phyloP scores from a whole-genome alignment of 2,888 invertebrate species.

The Palloptera scutellata region DNA sequence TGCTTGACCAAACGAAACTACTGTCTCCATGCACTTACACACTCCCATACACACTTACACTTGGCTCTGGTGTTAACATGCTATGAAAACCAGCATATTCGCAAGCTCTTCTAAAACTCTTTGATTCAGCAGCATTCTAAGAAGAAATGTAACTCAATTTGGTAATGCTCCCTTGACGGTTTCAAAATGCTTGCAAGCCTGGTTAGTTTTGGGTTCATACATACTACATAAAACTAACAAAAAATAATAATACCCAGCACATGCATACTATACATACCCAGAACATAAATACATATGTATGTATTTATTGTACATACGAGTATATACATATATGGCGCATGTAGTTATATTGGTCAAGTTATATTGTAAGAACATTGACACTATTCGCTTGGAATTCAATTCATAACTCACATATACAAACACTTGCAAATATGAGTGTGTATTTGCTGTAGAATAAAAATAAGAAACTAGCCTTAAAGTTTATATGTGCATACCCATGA shows the following conservation, averaged over 20 bases:
- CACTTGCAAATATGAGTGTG: no score
- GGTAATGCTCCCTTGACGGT: slow-evolving; percentile 46
- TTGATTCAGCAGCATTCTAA: slow-evolving; percentile 31
- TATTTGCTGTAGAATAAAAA: no score
- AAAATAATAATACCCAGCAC: not conserved
- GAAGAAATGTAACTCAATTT: slow-evolving; percentile 54
- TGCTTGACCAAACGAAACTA: slow-evolving; percentile 15
- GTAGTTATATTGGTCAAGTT: not conserved
- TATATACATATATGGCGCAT: not conserved
- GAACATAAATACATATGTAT: no score
- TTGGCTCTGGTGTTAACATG: no score
- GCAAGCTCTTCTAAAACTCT: not conserved
- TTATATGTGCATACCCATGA: no score
- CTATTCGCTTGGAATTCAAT: not conserved
- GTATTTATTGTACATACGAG: no score
- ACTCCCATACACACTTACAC: not conserved
- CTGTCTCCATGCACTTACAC: not conserved
- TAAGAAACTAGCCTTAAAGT: no score
- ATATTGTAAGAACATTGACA: not conserved
- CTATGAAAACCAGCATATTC: no score
- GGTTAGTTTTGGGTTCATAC: slow-evolving; percentile 15
- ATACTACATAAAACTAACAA: not conserved
- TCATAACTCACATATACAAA: no score
- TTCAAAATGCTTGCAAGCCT: slow-evolving; percentile 23
- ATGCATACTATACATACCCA: no score